A percentile compares a stretch with the other conserved stretches of the same genome.
Evolutionary conservation across 2,797 vertebrate genomes (phyloP).

Genomic region (Myiotriccus ornatus): DNA sequence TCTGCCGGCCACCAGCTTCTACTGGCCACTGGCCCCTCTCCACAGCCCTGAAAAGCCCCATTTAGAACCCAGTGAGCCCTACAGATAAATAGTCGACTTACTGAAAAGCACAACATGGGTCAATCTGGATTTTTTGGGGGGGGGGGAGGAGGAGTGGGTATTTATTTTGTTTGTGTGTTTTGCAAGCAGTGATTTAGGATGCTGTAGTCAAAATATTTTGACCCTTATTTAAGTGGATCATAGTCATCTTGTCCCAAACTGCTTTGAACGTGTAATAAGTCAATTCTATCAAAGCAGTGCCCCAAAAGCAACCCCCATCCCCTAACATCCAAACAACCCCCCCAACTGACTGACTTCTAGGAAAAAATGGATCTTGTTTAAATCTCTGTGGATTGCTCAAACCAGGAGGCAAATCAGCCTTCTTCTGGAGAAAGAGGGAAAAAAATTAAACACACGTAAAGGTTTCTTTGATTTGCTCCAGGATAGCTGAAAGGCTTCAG

Average conservation of each 20-base stretch:
- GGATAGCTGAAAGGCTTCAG: neutral
- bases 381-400: neutral
- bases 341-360: accelerated
- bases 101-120: neutral
- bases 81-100: accelerated
- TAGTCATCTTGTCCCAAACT: neutral
- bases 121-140: accelerated
- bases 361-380: neutral
- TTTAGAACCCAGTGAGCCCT: accelerated
- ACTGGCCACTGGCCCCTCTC: neutral
- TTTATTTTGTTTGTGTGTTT: neutral
- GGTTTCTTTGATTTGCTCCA: neutral
- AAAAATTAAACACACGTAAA: neutral
- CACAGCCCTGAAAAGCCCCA: neutral
- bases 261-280: neutral
- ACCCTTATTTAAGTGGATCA: neutral
- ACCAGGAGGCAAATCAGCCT: neutral
- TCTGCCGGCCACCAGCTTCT: constrained; percentile 67
- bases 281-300: neutral
- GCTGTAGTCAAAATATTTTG: neutral
- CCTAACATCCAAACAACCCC: neutral
- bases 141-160: no score
- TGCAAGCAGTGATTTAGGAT: neutral
- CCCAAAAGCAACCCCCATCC: neutral
- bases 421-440: neutral